Conservation (phyloP, 2,888 invertebrate species). For the Andrena chrysosceles region DNA sequence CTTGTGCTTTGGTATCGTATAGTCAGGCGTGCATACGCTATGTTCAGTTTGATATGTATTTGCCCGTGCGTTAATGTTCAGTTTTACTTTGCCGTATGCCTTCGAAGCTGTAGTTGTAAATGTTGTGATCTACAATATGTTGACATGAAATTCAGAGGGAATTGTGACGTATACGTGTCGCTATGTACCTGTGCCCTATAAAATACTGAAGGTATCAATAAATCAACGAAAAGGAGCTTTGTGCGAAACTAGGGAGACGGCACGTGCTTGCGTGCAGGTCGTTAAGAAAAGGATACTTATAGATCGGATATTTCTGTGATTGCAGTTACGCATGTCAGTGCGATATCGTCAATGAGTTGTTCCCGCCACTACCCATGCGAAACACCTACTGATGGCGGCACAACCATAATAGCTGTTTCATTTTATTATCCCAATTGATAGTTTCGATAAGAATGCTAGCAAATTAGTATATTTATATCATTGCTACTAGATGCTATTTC, state of each 20-base stretch:
- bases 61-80: too few species aligned
- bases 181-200: too few species aligned
- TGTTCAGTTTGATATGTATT: neutral
- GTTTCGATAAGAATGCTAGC: conserved; percentile 42
- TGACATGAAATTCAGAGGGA: neutral
- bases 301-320: conserved; percentile 87
- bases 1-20: neutral
- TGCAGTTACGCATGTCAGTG: conserved; percentile 97
- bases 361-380: conserved; percentile 88
- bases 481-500: conserved; percentile 43
- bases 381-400: conserved; percentile 77
- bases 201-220: too few species aligned
- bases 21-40: neutral
- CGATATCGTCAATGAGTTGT: conserved; percentile 96
- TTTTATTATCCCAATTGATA: conserved; percentile 52
- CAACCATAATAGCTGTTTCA: conserved; percentile 75
- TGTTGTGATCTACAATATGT: neutral
- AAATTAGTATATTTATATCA: conserved; percentile 39
- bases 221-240: too few species aligned
- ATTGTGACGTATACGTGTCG: neutral
- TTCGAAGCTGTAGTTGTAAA: neutral
- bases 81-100: neutral
- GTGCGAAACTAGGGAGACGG: neutral
- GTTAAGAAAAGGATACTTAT: conserved; percentile 46
- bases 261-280: neutral